Evolutionary conservation across 30 jellyfish, hydroid and myxozoan genomes (phyloP).

Genomic region (Hydra vulgaris): DNA sequence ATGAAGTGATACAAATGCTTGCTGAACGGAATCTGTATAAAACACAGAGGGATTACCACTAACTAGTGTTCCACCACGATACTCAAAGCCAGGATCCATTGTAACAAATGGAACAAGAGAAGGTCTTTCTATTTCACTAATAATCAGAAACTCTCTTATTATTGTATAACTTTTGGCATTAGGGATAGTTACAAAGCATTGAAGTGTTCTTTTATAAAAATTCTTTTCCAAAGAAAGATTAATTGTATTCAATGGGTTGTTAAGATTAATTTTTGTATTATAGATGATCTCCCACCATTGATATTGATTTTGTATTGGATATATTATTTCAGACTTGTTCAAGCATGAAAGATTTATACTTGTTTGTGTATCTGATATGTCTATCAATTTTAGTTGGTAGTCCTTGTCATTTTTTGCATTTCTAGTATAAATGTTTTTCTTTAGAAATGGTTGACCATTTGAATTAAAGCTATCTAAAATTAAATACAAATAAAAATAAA

Average conservation of each 20-base stretch:
- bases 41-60: slow-evolving; percentile 2
- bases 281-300: slow-evolving; percentile 13
- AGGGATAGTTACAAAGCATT: not conserved
- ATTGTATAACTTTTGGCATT: not conserved
- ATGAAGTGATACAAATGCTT: slow-evolving; percentile 8
- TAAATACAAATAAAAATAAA: too few species aligned
- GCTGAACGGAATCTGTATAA: not conserved
- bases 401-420: not conserved
- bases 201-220: slow-evolving; percentile 5
- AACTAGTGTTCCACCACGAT: slow-evolving; percentile 21
- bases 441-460: not conserved
- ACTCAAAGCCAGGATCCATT: slow-evolving; percentile 18
- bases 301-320: not conserved
- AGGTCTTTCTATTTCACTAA: not conserved
- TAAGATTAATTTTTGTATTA: not conserved
- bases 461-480: not conserved
- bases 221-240: not conserved
- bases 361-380: not conserved
- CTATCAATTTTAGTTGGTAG: not conserved
- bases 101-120: slow-evolving; percentile 14
- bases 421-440: not conserved
- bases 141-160: slow-evolving; percentile 6
- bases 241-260: not conserved
- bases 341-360: slow-evolving; percentile 8
- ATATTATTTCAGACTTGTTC: not conserved